These are phyloP conservation scores for Cossypha polioptera DNA, from an alignment of 2,797 vertebrate genomes.

Conservation along the genomic window DNA sequence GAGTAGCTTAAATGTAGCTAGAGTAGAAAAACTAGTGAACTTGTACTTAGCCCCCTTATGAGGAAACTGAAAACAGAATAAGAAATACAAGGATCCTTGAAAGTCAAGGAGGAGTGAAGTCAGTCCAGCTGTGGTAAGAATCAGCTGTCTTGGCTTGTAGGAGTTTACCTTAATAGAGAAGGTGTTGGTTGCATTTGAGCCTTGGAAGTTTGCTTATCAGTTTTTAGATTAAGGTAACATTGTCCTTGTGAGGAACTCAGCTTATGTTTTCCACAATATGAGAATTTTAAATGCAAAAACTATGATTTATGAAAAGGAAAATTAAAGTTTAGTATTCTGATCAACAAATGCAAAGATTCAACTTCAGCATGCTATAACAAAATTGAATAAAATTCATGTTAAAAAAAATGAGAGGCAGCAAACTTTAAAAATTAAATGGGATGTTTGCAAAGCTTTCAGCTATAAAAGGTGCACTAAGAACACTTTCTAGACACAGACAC, in stretches of 20 bases:
- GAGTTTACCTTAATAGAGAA: not conserved
- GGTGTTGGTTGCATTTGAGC: not conserved
- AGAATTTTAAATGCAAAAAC: not conserved
- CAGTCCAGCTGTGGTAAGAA: not conserved
- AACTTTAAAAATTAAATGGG: not conserved
- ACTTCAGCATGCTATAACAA: not conserved
- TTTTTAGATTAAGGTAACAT: not conserved
- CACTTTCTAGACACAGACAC: not conserved
- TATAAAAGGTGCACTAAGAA: not conserved
- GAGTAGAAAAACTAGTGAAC: not conserved
- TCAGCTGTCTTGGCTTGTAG: not conserved
- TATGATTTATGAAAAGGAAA: not conserved
- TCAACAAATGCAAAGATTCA: not conserved
- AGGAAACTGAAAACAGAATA: not conserved
- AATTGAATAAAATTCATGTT: not conserved
- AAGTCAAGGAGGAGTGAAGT: not conserved
- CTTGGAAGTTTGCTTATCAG: not conserved
- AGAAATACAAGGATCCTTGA: not conserved
- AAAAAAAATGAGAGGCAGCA: not conserved
- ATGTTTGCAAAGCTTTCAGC: not conserved
- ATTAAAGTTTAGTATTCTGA: not conserved
- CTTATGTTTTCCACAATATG: not conserved
- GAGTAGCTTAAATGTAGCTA: not conserved
- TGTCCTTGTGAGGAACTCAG: rapidly evolving
- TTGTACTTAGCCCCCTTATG: rapidly evolving